Base-by-base conservation (phyloP, 2,888 invertebrate genomes). In the Hyppa rectilinea region DNA sequence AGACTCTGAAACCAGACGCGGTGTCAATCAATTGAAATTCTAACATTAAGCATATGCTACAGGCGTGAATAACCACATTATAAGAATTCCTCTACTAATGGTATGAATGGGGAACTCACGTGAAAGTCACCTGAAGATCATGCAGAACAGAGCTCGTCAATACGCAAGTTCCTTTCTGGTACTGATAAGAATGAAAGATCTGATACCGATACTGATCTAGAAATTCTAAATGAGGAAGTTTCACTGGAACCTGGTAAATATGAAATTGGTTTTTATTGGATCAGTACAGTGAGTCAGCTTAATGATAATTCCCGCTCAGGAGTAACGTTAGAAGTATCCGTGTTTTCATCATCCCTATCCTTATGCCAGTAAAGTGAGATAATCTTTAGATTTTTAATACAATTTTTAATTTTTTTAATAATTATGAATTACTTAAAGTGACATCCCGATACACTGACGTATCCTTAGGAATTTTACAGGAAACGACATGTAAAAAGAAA, bases 21-120 rank as follows among this genome's bases (percentile, higher is more conserved):
- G 90, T 91, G 95, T 95, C 95, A 94, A 94, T 95, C 95, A 95
- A 91, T 91, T 93, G 90, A 91, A 92, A 92, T 89, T 92, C 88
- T 87, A 89, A 95, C 94, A 94, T 92, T 92, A 92, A 94, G 91
- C 95, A 95, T 91, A 92, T 94, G 95, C 87, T 89, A 87, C 87
- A 88, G 85, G 91, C 92, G 91, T 94, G 92, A 92, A 92, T 93
- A 93, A 90, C 91, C 87, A 89, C 88, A 88, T 92, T 92, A 92
- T 89, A 80, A 83, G 69, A 75, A 71, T 47, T 69, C 83, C 84
- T 82, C 82, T 92, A 92, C 92, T 80, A 90, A n/a, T 52, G 47
- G 58, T 55, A 26, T 6, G 52, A 67, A 59, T 72, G 43, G 62
- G 23, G 23, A 65, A 83, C 67, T 78, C 82, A 82, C 64, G 45